Evolutionary conservation across 2,888 invertebrate species (phyloP), one percentile per base, ranked within the genome.

Genomic region (Zaprionus lineosus): DNA sequence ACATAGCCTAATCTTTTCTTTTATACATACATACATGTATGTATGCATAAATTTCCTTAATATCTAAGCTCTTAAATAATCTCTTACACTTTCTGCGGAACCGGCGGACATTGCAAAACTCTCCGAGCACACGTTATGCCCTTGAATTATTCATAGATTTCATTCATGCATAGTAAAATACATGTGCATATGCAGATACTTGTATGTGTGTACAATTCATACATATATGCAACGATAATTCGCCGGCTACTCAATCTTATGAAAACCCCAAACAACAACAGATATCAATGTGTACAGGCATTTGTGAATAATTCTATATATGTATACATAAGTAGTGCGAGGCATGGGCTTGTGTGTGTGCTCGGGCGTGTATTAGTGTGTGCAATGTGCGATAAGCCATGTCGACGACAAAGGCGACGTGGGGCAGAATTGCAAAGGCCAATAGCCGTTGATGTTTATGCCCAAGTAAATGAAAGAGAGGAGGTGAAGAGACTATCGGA

Each of bases 401-500:
- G 61, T 65, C 73, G 76, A 69, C 62, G 72, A 61, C 78, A 63
- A 64, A 51, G 18, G 58, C 55, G 40, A 51, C 31, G 40, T 46
- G 51, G 19, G 51, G 44, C 40, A 47, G 58, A 60, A 60, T 52
- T 50, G 57, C 58, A 69, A 56, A 79, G 77, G 83, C 77, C 84
- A 79, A 79, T 79, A 83, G 68, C 77, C 83, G 73, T 65, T 56
- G 61, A 56, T 70, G 70, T 70, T 61, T 40, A 43, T 34, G 7
- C 16, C 9, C 16, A 16, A 16, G 34, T 9, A 14, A 0, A 6
- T n/a, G 12, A 4, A 1, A 1, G 6, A n/a, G 8, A 9, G 2
- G 41, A 11, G 19, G n/a, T 4, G 51, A 7, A 12, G 24, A 19
- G 7, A 6, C 34, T 4, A 9, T 33, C 24, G 29, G 48, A 66